Conservation (phyloP, 1,140 invertebrate genomes). For the Portunus trituberculatus region DNA sequence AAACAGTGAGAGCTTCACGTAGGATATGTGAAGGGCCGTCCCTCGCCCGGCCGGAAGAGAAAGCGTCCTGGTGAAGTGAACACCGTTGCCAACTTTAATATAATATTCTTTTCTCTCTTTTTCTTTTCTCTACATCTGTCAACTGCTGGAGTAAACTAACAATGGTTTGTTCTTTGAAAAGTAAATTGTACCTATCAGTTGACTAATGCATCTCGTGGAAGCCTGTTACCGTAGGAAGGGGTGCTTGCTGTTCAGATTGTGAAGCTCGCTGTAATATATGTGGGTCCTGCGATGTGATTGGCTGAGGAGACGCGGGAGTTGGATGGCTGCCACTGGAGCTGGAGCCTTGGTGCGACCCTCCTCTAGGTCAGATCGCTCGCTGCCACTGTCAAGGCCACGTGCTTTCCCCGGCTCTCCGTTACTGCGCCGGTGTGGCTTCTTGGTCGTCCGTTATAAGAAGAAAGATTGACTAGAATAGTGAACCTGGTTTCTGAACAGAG, state of each 20-base stretch:
- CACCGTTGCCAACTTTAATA: background rate
- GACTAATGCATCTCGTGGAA: no score
- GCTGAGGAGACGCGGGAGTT: conserved; percentile 14
- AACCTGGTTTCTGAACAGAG: no score
- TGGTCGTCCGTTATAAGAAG: no score
- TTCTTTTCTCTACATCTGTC: no score
- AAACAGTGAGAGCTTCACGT: background rate
- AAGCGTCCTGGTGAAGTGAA: conserved; percentile 30
- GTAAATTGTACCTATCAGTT: no score
- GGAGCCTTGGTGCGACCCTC: background rate
- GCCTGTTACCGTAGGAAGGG: no score
- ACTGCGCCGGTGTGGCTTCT: no score
- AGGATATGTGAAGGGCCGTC: conserved; percentile 42
- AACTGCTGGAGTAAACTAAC: no score
- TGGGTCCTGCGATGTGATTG: conserved; percentile 33
- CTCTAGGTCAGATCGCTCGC: conserved; percentile 54
- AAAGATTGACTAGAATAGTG: no score
- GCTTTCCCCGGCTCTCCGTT: conserved; percentile 25
- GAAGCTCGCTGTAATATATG: background rate
- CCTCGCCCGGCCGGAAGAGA: conserved; percentile 55
- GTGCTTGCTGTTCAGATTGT: background rate
- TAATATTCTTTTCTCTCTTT: background rate
- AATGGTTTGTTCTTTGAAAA: no score
- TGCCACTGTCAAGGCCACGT: conserved; percentile 65
- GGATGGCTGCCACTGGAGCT: conserved; percentile 43